Conservation (phyloP, 2,113 vertebrate species). For the Ondatra zibethicus region DNA sequence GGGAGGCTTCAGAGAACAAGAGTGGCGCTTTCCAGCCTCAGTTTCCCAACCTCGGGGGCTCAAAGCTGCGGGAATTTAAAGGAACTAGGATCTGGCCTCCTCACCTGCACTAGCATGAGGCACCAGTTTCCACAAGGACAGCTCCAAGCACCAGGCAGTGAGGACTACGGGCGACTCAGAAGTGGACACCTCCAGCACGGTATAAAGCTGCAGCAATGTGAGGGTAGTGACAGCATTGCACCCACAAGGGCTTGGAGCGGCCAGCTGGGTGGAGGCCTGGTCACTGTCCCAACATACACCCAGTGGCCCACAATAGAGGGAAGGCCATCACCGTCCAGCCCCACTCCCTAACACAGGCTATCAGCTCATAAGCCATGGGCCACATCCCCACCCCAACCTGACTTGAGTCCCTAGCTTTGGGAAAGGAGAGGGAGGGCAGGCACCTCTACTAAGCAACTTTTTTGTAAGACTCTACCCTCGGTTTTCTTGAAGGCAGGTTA, state of each 20-base stretch:
- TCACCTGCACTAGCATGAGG: neutral
- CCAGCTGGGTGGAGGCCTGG: neutral
- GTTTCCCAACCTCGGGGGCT: slow-evolving; percentile 46
- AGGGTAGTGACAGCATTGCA: too few species aligned
- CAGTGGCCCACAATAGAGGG: neutral
- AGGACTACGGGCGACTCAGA: neutral
- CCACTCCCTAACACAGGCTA: neutral
- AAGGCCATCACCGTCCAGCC: neutral
- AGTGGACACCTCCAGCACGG: fast-evolving
- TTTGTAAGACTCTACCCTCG: neutral
- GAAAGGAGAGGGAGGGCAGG: neutral
- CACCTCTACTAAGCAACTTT: neutral
- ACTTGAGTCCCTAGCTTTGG: neutral
- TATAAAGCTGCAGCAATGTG: neutral
- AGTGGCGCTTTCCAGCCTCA: slow-evolving; percentile 53
- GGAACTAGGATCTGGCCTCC: neutral
- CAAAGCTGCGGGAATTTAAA: neutral
- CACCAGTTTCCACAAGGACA: neutral
- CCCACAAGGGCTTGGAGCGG: neutral
- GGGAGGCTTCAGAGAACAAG: neutral
- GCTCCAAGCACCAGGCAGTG: neutral
- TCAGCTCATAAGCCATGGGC: neutral
- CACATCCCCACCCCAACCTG: neutral
- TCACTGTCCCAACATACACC: neutral
- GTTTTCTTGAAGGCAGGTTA: neutral